Base-by-base conservation (phyloP, 2,888 invertebrate species). In the Cordilura impudica region DNA sequence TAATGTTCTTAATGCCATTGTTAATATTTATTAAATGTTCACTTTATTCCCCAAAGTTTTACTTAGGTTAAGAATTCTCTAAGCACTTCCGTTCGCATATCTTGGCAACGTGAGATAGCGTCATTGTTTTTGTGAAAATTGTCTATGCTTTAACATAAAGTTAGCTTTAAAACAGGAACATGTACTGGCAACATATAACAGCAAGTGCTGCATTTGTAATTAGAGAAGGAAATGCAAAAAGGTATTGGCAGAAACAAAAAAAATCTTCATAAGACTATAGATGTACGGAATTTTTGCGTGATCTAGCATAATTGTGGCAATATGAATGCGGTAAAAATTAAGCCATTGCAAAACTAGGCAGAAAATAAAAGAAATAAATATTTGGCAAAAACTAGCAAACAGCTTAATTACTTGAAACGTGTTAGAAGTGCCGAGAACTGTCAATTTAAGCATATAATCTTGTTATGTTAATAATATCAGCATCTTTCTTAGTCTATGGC, bases 161-260 rank as follows among this genome's bases (percentile, higher is more conserved):
- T 53, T 56, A 51, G 2, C 19, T 65, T 58, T 16, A 65, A 26
- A 65, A 39, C 19, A 61, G 72, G 47, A 63, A 77, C 47, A 72
- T 54, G 71, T 39, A 43, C 26, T 49, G 16, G 14, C 21, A 14
- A 54, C 51, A 43, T 23, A 7, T n/a, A 61, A 56, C 73, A 74
- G 69, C 81, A 81, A 78, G 81, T 81, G 81, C 75, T 75, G 81
- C 75, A 81, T 78, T 69, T 49, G 29, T 78, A 78, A 81, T 75
- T 74, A 81, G 78, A 69, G 45, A 58, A 61, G 71, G 66, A 61
- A 77, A 72, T 67, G 71, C 21, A 58, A 51, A 70, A 70, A 39
- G 47, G 7, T 26, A 35, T 69, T 63, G 61, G 54, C 66, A 18
- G 2, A 2, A 12, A 12, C 16, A n/a, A 45, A 45, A 56, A 8